phyloP scores from a whole-genome alignment of 2,113 vertebrate species.

The Todiramphus chloris region DNA sequence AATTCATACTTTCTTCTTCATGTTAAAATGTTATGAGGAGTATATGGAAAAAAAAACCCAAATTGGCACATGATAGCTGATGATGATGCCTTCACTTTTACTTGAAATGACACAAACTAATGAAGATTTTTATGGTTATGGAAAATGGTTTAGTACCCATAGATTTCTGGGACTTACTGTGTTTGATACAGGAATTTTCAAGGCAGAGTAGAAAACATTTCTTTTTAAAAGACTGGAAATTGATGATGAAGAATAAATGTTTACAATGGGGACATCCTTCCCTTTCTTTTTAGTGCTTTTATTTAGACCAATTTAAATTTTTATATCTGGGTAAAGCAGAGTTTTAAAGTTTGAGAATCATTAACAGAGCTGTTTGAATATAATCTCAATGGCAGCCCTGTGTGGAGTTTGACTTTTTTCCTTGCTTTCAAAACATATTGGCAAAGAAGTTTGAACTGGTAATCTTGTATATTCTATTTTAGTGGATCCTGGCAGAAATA shows the following conservation, averaged over 20 bases:
- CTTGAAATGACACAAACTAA: background rate
- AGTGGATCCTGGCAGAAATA: constrained; percentile 6
- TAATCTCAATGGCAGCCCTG: background rate
- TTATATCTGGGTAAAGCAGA: background rate
- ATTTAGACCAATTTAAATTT: background rate
- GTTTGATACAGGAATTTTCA: background rate
- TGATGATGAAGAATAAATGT: background rate
- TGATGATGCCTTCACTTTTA: background rate
- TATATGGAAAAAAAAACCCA: background rate
- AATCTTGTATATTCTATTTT: background rate
- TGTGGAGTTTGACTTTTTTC: background rate
- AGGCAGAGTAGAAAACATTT: background rate
- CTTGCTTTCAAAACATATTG: background rate
- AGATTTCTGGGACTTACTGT: background rate
- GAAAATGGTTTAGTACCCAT: background rate
- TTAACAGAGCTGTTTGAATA: background rate
- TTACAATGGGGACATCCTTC: background rate
- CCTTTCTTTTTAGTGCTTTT: background rate
- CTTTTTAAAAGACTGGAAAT: background rate
- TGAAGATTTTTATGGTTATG: background rate
- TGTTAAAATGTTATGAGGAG: background rate
- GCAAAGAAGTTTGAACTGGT: background rate
- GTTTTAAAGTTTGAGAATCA: background rate
- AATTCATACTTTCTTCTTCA: background rate
- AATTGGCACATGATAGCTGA: background rate